These are phyloP conservation scores for Mythimna lalbum DNA, from an alignment of 2,888 invertebrate genomes.

Conservation along the genomic window DNA sequence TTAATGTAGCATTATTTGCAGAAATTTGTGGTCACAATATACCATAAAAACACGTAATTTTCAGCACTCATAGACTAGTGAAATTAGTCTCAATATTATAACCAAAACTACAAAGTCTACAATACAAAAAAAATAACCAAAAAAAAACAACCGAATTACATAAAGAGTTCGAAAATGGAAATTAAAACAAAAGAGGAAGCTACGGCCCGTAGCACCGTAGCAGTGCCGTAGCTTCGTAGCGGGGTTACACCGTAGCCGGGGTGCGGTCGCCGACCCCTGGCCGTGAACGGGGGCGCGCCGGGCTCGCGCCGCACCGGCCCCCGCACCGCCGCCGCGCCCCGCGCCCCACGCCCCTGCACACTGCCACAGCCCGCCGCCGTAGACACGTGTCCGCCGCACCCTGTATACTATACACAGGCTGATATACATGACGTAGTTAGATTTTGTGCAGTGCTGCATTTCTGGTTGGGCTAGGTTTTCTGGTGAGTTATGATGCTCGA, in stretches of 20 bases:
- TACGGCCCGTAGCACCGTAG: conserved; percentile 82
- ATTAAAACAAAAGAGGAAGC: conserved; percentile 85
- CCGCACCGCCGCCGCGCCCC: conserved; percentile 49
- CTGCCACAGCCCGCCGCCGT: conserved; percentile 61
- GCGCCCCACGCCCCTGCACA: conserved; percentile 54
- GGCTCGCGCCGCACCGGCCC: conserved; percentile 70
- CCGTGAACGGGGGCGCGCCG: conserved; percentile 89
- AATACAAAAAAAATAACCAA: conserved; percentile 76
- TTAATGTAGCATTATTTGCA: neutral
- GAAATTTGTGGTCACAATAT: too few species aligned
- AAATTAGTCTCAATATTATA: neutral
- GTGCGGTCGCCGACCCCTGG: conserved; percentile 90
- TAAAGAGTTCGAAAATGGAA: conserved; percentile 58
- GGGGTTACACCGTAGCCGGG: conserved; percentile 88
- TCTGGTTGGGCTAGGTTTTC: conserved; percentile 18
- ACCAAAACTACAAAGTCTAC: conserved; percentile 26
- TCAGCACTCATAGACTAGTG: neutral
- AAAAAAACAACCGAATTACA: conserved; percentile 75
- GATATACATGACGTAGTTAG: conserved; percentile 57
- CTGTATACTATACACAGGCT: conserved; percentile 65
- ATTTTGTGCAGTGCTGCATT: conserved; percentile 61
- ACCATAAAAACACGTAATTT: neutral
- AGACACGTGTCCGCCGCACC: conserved; percentile 81
- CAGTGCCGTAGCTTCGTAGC: conserved; percentile 80
- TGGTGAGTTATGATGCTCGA: neutral